Base-by-base conservation (phyloP, 2,888 invertebrate genomes). In the Eucera pruinosa region DNA sequence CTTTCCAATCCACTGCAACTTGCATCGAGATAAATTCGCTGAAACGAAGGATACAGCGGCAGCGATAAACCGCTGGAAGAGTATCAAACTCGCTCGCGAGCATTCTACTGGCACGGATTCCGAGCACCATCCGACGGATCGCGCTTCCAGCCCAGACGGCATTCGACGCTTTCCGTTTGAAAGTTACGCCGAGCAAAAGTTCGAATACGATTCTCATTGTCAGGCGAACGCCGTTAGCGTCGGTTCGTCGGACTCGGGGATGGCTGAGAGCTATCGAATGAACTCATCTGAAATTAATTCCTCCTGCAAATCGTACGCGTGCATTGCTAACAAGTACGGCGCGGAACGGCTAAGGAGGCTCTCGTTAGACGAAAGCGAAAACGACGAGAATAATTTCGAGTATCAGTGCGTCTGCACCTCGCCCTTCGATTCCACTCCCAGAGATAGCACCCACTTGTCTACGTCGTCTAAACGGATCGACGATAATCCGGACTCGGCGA, bases 201-300 rank as follows among this genome's bases (percentile, higher is more conserved):
- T n/a, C n/a, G n/a, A n/a, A n/a, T n/a, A n/a, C n/a, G n/a, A n/a
- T n/a, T n/a, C n/a, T 25, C 48, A 30, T 43, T 61, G 18, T 20
- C 83, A 77, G 70, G 62, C 70, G 60, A 87, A 78, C 5, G 50
- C 50, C 61, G 86, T 71, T 23, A 85, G 86, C 39, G 62, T 89
- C 45, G 89, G 96, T 7, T 97, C 97, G 18, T 92, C 93, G 9
- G 96, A 96, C 90, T 97, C 97, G 0, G 97, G 97, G 27, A 96
- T 97, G 93, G 97, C 96, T 0, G 97, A 97, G 30, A 97, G 96
- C 92, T 96, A 95, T 67, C 89, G 89, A n/a, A 80, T 91, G 5
- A 89, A 89, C 61, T 91, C 90, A 23, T 86, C 89, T 2, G 91
- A 90, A 27, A 71, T 90, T 0, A 86, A 86, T 81, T 90, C 89